Evolutionary conservation across 2,797 vertebrate species (phyloP).

Genomic region (Parauchenoglanis ngamensis): DNA sequence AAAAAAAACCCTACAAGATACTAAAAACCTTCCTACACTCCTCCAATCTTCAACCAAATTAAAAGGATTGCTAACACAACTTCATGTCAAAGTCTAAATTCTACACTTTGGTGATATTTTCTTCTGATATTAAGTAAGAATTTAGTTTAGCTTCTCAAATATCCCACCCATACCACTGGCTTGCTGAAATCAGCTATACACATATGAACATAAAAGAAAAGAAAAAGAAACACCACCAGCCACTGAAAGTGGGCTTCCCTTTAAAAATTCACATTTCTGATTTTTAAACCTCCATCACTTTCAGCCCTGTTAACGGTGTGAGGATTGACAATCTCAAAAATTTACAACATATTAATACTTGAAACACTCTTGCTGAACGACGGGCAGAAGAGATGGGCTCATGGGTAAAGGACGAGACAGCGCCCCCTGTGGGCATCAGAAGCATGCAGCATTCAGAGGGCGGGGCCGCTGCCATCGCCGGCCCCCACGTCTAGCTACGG

Average conservation of each 20-base stretch:
- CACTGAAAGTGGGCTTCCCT: constrained; percentile 53
- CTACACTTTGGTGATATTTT: constrained; percentile 64
- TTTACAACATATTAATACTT: constrained; percentile 75
- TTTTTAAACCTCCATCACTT: constrained; percentile 43
- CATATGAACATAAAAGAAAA: constrained; percentile 36
- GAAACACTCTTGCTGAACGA: constrained; percentile 80
- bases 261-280: constrained; percentile 58
- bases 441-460: constrained; percentile 97
- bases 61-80: constrained; percentile 60
- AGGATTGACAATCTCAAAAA: constrained; percentile 53
- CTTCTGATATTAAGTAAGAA: constrained; percentile 59
- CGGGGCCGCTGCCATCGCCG: constrained; percentile 78
- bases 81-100: constrained; percentile 54
- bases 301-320: constrained; percentile 64
- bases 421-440: constrained; percentile 83
- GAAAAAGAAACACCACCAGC: constrained; percentile 44
- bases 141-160: constrained; percentile 44
- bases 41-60: constrained; percentile 41
- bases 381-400: constrained; percentile 83
- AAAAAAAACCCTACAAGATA: constrained; percentile 60
- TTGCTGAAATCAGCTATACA: constrained; percentile 48
- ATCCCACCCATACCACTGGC: constrained; percentile 40
- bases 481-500: constrained; percentile 66
- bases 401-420: constrained; percentile 82
- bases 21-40: constrained; percentile 38